Evolutionary conservation across 2,797 vertebrate genomes (phyloP).

Genomic region (Alca torda): DNA sequence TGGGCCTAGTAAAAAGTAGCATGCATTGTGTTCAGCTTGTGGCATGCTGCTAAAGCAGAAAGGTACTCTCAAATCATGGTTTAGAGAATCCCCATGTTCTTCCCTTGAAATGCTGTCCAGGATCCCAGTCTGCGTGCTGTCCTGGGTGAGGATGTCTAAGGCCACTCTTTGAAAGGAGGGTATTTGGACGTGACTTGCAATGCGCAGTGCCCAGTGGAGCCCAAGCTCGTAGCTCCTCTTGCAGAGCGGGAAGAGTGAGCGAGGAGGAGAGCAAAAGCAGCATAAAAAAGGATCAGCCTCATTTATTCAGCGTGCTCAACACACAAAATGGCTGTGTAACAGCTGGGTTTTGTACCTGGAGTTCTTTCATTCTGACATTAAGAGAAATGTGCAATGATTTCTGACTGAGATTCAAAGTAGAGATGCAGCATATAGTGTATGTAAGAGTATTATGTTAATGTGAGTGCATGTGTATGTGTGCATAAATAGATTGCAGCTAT

Average conservation of each 20-base stretch:
- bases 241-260: not conserved
- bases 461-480: not conserved
- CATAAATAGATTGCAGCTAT: slow-evolving; percentile 6
- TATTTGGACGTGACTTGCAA: not conserved
- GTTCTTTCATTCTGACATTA: slow-evolving; percentile 3
- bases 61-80: not conserved
- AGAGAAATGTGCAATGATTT: slow-evolving; percentile 38
- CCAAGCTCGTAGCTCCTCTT: not conserved
- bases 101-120: not conserved
- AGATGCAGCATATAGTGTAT: not conserved
- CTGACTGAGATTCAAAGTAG: not conserved
- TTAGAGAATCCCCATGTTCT: not conserved
- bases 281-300: not conserved
- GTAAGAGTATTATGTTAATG: not conserved
- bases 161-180: not conserved
- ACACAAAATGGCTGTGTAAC: slow-evolving; percentile 27
- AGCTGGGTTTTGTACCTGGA: not conserved
- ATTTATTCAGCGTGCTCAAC: not conserved
- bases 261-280: not conserved
- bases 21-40: not conserved
- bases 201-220: not conserved
- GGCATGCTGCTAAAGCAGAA: not conserved
- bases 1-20: not conserved
- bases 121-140: not conserved
- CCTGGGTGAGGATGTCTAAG: not conserved